Conservation (phyloP, 2,113 vertebrate genomes). For the Gopherus evgoodei region DNA sequence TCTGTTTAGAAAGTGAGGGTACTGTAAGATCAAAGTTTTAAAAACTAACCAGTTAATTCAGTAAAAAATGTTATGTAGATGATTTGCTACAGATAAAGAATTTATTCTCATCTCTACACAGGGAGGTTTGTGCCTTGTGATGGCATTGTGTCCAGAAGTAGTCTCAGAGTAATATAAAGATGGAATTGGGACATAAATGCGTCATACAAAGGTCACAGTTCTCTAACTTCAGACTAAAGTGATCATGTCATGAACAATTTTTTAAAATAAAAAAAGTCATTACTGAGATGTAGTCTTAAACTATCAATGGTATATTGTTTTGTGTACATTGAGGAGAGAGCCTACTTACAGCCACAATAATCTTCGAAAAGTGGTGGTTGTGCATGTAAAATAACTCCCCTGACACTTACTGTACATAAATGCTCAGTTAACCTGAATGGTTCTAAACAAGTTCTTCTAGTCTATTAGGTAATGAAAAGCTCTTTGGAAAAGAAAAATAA, state of each 20-base stretch:
- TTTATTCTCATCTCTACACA: conserved; percentile 59
- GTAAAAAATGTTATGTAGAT: neutral
- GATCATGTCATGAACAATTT: neutral
- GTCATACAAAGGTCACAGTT: neutral
- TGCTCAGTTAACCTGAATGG: neutral
- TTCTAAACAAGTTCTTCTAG: neutral
- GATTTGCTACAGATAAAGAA: conserved; percentile 51
- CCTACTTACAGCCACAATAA: neutral
- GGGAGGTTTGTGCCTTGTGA: conserved; percentile 14
- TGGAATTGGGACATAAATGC: neutral
- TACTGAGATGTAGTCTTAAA: neutral
- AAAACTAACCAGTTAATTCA: neutral
- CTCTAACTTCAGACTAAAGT: neutral
- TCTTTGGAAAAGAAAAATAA: neutral
- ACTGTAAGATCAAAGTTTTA: conserved; percentile 48
- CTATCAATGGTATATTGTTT: neutral
- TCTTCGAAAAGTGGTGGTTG: neutral
- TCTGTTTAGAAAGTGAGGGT: conserved; percentile 57
- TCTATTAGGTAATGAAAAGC: neutral
- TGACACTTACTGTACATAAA: neutral
- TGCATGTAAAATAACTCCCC: neutral
- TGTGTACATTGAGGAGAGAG: accelerated
- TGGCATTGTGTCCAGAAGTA: neutral
- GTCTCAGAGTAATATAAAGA: neutral
- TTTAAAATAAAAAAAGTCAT: neutral